Conservation (phyloP, 2,797 vertebrate genomes). For the Catostomus latipinnis region DNA sequence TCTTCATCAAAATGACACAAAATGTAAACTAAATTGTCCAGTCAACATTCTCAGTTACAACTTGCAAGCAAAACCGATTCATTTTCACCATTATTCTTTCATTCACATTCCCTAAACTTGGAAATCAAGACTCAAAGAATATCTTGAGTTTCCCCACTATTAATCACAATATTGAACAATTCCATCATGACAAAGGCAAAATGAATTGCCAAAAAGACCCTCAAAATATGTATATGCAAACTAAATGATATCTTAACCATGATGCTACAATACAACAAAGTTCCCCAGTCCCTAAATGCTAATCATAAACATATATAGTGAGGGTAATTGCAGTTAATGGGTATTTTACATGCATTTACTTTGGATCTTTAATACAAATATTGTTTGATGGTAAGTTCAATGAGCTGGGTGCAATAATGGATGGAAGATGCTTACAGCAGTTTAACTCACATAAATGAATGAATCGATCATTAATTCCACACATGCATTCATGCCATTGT, state of each 20-base stretch:
- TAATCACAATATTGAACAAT: too few relatives aligned
- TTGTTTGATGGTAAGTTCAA: slow-evolving; percentile 1
- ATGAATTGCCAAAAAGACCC: too few relatives aligned
- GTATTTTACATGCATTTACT: neutral
- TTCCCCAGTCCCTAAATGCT: neutral
- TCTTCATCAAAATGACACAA: too few relatives aligned
- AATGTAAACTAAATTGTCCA: too few relatives aligned
- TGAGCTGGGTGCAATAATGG: slow-evolving; percentile 8
- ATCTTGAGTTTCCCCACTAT: too few relatives aligned
- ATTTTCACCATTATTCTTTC: too few relatives aligned
- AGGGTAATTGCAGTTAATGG: slow-evolving; percentile 1
- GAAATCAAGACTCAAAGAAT: too few relatives aligned
- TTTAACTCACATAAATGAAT: slow-evolving; percentile 18
- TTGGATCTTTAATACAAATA: neutral
- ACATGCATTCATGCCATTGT: slow-evolving; percentile 18
- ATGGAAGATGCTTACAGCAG: neutral
- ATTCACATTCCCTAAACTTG: too few relatives aligned
- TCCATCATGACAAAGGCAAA: too few relatives aligned
- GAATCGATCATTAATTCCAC: slow-evolving; percentile 38
- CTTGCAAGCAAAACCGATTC: too few relatives aligned
- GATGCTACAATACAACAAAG: neutral
- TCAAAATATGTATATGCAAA: neutral
- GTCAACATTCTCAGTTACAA: too few relatives aligned
- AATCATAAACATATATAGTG: neutral
- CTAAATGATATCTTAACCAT: neutral